phyloP scores from a whole-genome alignment of 37 sponge, comb jelly and placozoan genomes.

The Diacarnus erythraeanus region DNA sequence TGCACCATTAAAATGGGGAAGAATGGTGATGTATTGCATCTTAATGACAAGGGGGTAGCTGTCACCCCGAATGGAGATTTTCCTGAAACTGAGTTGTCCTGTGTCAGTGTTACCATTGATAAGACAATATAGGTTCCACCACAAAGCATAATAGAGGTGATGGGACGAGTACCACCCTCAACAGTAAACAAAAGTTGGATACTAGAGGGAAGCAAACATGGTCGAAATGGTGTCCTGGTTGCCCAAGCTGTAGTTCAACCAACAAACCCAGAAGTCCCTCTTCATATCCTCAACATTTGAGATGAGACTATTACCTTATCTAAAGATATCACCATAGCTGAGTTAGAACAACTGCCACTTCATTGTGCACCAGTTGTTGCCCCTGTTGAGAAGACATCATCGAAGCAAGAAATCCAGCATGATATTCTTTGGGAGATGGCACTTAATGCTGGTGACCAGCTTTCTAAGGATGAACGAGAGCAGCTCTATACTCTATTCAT shows the following conservation, averaged over 20 bases:
- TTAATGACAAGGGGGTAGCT: slow-evolving; percentile 5
- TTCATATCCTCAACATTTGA: slow-evolving; percentile 11
- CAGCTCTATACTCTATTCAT: neutral
- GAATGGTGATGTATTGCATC: neutral
- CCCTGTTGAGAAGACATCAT: neutral
- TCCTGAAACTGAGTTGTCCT: neutral
- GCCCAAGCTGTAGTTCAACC: slow-evolving; percentile 15
- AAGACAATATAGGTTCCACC: slow-evolving; percentile 7
- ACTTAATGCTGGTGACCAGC: neutral
- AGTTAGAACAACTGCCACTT: neutral
- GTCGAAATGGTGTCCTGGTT: too few relatives aligned
- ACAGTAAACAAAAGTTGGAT: too few relatives aligned
- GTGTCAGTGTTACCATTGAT: slow-evolving; percentile 2
- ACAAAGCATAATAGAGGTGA: slow-evolving; percentile 4
- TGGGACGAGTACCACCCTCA: neutral
- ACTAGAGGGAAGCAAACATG: too few relatives aligned
- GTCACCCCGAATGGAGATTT: neutral
- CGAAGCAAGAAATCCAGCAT: neutral
- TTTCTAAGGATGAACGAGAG: neutral
- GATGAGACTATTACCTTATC: neutral
- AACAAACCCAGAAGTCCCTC: neutral
- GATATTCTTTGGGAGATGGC: neutral
- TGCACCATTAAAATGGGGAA: neutral
- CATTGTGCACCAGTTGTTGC: neutral
- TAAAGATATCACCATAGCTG: too few relatives aligned